Evolutionary conservation across 2,113 vertebrate genomes (phyloP), one percentile per base, ranked within the genome.

Genomic region (Rafetus swinhoei): DNA sequence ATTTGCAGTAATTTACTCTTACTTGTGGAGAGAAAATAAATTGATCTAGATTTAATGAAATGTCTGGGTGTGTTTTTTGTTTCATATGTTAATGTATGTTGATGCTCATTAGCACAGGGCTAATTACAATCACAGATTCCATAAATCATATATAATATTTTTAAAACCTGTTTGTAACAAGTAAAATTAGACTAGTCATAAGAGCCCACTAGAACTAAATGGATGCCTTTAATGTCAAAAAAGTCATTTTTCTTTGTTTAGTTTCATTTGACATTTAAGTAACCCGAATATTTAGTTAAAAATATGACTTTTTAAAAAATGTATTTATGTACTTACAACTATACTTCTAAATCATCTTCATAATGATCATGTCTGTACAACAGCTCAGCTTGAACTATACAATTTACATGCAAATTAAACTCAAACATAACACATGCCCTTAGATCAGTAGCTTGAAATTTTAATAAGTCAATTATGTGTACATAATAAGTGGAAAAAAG

Each of bases 391-490:
- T 52, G 25, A 77, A 77, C 53, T n/a, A 77, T 59, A 82, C 32
- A 90, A 86, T 93, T 90, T 86, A 86, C 83, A 82, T 89, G 83
- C 82, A 93, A 93, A 84, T 90, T 55, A 93, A 87, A 62, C 76
- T 86, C 69, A 79, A 86, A 86, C 13, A 81, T 29, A 65, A 62
- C 69, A 87, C 45, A 79, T 52, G 25, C 86, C 82, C 69, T 87
- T 91, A 91, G 27, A 82, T 86, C 79, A 86, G 32, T 79, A 53
- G 7, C 45, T 86, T 86, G 54, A 82, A 82, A 93, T 72, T 90
- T 82, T 82, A 90, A 60, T 86, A 69, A 83, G 32, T 65, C 72
- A 79, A 90, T 93, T 82, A 86, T 90, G 72, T 83, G 74, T 53
- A 77, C 27, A 83, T 65, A 90, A 69, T 52, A 65, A 79, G 79